Evolutionary conservation across 2,113 vertebrate species (phyloP), one percentile per base, ranked within the genome.

Genomic region (Mixornis gularis): DNA sequence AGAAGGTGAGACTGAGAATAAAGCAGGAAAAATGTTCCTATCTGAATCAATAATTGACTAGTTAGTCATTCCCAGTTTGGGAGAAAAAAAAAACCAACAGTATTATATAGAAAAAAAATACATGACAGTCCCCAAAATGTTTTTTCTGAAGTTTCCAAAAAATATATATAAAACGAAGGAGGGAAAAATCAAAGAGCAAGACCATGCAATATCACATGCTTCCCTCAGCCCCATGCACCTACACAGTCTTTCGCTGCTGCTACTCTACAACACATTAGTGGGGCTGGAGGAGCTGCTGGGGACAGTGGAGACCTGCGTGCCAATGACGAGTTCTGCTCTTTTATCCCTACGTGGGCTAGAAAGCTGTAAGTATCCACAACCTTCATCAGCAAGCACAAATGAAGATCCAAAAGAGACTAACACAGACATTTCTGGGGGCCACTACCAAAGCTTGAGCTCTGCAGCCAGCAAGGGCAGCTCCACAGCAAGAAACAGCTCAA

Each of bases 131-230:
- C 30, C 2, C 2, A 24, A 56, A 77, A n/a, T 2, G 14, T 8
- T 76, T 76, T 18, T 88, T 18, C 63, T 43, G 41, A 62, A 27
- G 16, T 56, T 73, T 53, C 3, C 32, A 64, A 76, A 26, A 40
- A 76, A 53, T 46, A 55, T 13, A 55, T 24, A 46, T 48, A 40
- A 73, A 78, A 36, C 6, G 46, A 65, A 29, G 46, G 48, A 83
- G 18, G 24, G 30, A 5, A 71, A 88, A 88, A 76, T 15, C 12
- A 62, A 62, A 68, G 24, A 62, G 22, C 26, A 66, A 68, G 52
- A 79, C 16, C 20, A 26, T 4, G 10, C 27, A 86, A 60, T 17
- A n/a, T 13, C 43, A 44, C 26, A 22, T 0, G 0, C 13, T 30
- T 19, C 6, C 7, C 66, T 86, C 20, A 80, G 55, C 7, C 32